Conservation (phyloP, 2,888 invertebrate species). For the Gymnosoma rotundatum region DNA sequence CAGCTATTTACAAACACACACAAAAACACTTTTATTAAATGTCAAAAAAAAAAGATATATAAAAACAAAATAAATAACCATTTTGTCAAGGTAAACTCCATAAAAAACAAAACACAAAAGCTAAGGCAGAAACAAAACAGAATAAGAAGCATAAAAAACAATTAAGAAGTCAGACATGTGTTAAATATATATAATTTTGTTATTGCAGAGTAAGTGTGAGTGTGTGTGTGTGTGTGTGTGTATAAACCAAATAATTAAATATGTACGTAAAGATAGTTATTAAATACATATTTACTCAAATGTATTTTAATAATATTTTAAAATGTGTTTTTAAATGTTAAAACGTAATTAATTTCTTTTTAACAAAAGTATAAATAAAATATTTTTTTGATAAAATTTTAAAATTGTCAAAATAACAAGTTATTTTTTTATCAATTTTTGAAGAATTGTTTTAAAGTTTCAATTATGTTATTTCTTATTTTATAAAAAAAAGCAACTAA, state of each 20-base stretch:
- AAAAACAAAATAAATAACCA: constrained; percentile 50
- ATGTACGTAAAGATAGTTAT: not conserved
- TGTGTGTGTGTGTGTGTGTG: not conserved
- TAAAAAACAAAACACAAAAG: constrained; percentile 31
- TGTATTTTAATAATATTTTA: not conserved
- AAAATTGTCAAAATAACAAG: too few relatives aligned
- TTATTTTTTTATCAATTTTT: too few relatives aligned
- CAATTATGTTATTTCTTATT: too few relatives aligned
- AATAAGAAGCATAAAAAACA: constrained; percentile 5
- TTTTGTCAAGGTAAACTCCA: constrained; percentile 62
- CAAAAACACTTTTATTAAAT: not conserved
- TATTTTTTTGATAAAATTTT: too few relatives aligned
- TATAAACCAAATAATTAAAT: not conserved
- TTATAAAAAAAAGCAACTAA: too few relatives aligned
- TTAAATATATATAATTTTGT: not conserved
- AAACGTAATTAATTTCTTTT: too few relatives aligned
- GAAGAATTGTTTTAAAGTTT: too few relatives aligned
- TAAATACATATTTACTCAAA: not conserved
- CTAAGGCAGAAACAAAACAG: not conserved
- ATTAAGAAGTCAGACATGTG: constrained; percentile 41
- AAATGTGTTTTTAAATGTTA: not conserved
- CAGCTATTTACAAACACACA: not conserved
- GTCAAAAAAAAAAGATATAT: not conserved
- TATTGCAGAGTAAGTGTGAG: not conserved
- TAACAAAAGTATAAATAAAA: too few relatives aligned